phyloP scores from a whole-genome alignment of 2,797 vertebrate species.

The Tenualosa ilisha region DNA sequence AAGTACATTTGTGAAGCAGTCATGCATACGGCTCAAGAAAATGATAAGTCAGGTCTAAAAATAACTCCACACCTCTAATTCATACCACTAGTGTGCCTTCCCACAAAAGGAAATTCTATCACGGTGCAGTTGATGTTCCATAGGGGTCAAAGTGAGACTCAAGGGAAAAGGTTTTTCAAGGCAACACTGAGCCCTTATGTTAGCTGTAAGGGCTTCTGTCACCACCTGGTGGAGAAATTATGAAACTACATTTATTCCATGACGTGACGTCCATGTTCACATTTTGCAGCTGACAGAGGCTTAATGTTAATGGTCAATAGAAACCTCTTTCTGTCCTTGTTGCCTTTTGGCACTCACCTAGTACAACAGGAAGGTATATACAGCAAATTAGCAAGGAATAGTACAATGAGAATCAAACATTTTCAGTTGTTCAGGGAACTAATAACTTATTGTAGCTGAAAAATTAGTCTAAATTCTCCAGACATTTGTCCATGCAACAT shows the following conservation, averaged over 20 bases:
- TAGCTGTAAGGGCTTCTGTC: background rate
- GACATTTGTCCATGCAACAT: background rate
- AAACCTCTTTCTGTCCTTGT: background rate
- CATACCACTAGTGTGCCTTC: background rate
- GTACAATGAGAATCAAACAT: background rate
- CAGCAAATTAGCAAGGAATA: background rate
- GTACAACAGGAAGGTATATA: background rate
- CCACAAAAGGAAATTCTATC: background rate
- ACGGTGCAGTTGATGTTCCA: background rate
- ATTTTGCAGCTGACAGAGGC: background rate
- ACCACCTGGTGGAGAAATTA: background rate
- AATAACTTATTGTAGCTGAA: background rate
- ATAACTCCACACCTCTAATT: background rate
- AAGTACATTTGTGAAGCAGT: background rate
- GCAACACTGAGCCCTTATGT: background rate
- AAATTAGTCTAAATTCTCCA: background rate
- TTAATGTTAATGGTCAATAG: background rate
- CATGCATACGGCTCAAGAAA: background rate
- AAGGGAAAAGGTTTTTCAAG: background rate
- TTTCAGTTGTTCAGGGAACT: background rate
- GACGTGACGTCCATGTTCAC: background rate
- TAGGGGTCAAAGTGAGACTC: background rate
- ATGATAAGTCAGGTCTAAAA: slow-evolving; percentile 5
- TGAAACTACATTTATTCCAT: background rate
- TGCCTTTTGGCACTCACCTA: background rate